Base-by-base conservation (phyloP, 2,888 invertebrate genomes). In the Dryadula phaetusa region DNA sequence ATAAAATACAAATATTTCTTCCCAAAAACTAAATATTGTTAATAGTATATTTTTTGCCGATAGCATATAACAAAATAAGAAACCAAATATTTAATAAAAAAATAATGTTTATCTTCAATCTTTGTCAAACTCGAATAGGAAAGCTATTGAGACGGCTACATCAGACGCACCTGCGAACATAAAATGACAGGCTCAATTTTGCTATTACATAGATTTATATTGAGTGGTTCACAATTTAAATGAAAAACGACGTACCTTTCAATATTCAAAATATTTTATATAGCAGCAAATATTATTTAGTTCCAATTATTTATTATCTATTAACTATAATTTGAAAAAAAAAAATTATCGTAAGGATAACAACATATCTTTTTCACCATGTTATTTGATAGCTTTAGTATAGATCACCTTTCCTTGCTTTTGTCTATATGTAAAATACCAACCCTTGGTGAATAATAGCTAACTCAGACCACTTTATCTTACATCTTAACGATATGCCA, bases 141-240 rank as follows among this genome's bases (percentile, higher is more conserved):
- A 46, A 64, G 32, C 37, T 18, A 25, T 46, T 7, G 53, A 56
- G 64, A 64, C 16, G 42, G 32, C 54, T 40, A 64, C 63, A 28
- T 22, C 54, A 44, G 12, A 34, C 25, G 22, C 64, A 64, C 47
- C 56, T 64, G 56, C 34, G 37, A 56, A 56, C 5, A 46, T 16
- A 56, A 37, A 32, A 34, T 44, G 44, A 64, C 34, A 64, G 54
- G 25, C 56, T n/a, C 64, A 53, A 53, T 63, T 62, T 63, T 28
- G 42, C 25, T n/a, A 8, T 37, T 4, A 22, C 20, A 54, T 22
- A 34, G 1, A 22, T 54, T 54, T 58, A 25, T 58, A 18, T 40
- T 44, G 25, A 42, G 16, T 28, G 16, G 6, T 28, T 25, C 25
- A 58, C 25, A 44, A 44, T 58, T 58, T 58, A 28, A 58, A 44